These are phyloP conservation scores for Heloderma charlesbogerti DNA, from an alignment of 2,113 vertebrate species.

Conservation along the genomic window DNA sequence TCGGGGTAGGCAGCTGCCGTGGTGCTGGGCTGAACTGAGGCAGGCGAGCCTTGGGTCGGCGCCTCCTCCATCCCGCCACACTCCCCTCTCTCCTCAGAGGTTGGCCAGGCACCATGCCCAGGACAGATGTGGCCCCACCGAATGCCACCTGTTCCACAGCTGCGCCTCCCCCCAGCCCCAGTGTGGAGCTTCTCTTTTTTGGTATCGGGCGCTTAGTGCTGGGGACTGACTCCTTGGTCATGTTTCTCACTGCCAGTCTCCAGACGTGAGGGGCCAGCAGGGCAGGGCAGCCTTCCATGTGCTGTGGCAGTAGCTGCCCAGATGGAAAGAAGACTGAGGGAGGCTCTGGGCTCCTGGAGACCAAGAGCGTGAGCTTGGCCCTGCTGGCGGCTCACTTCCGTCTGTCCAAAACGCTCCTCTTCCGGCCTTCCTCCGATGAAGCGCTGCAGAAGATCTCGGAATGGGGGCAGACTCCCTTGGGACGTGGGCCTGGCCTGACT, in stretches of 20 bases:
- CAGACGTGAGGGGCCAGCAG: not conserved
- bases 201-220: not conserved
- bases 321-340: not conserved
- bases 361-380: not conserved
- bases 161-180: no score
- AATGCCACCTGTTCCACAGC: not conserved
- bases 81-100: not conserved
- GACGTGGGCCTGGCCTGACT: not conserved
- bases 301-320: no score
- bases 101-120: not conserved
- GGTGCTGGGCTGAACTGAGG: no score
- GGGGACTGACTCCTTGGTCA: not conserved
- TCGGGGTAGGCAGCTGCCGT: constrained; percentile 83
- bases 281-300: not conserved
- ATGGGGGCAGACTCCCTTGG: no score
- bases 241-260: not conserved
- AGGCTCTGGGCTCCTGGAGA: not conserved
- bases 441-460: no score
- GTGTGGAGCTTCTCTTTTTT: not conserved
- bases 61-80: rapidly evolving
- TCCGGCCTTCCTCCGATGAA: no score
- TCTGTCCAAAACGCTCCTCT: no score
- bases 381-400: no score
- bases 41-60: not conserved
- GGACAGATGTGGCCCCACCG: not conserved